These are phyloP conservation scores for Drosophila watanabei DNA, from an alignment of 1,140 invertebrate genomes.

Conservation along the genomic window DNA sequence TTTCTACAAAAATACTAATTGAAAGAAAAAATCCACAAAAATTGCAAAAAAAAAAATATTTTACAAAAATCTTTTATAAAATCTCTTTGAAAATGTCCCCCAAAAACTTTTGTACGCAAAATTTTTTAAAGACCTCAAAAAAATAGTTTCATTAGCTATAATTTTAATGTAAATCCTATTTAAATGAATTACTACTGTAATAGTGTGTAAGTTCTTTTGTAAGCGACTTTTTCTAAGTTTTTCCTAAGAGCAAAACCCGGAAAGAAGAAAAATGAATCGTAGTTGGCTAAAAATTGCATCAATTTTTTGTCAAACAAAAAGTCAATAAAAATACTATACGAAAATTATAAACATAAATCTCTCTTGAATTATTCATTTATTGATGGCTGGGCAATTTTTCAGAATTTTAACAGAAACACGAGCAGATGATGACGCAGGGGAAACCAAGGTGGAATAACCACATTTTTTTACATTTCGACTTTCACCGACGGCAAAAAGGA, in stretches of 20 bases:
- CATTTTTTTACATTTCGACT: background rate
- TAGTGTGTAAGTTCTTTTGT: conserved; percentile 59
- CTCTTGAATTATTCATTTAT: conserved; percentile 4
- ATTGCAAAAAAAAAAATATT: conserved; percentile 1
- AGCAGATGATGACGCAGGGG: conserved; percentile 6
- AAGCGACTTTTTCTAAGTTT: conserved; percentile 47
- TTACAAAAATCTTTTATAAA: conserved; percentile 33
- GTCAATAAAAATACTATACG: conserved; percentile 48
- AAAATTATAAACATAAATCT: conserved; percentile 26
- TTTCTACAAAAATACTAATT: conserved; percentile 61
- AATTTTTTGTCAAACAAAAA: conserved; percentile 77
- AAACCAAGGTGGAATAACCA: background rate
- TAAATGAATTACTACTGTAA: conserved; percentile 46
- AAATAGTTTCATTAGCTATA: conserved; percentile 60
- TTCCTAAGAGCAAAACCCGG: conserved; percentile 38
- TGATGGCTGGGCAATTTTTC: conserved; percentile 19
- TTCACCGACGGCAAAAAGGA: conserved; percentile 15
- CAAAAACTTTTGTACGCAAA: conserved; percentile 41
- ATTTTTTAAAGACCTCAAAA: conserved; percentile 32
- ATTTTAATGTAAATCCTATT: conserved; percentile 50
- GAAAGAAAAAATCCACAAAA: conserved; percentile 21
- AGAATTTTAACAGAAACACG: background rate
- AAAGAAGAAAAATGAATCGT: conserved; percentile 23
- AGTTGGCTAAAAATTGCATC: conserved; percentile 79
- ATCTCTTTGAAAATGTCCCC: conserved; percentile 24